These are phyloP conservation scores for Rhabdomys pumilio DNA, from an alignment of 2,797 vertebrate species.

Conservation along the genomic window DNA sequence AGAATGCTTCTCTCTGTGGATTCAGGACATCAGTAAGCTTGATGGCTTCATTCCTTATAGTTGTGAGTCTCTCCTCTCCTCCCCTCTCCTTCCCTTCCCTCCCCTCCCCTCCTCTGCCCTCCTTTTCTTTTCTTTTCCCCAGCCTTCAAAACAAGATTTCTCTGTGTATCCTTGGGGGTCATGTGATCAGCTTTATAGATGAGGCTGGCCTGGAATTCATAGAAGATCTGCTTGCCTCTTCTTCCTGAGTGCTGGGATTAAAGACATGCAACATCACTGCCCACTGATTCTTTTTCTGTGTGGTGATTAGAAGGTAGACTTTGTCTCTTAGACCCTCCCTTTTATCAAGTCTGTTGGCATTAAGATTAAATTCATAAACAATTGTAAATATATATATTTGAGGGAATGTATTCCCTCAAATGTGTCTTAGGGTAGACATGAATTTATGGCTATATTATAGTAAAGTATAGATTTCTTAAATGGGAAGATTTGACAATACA, in stretches of 20 bases:
- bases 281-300: background rate
- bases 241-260: too few relatives aligned
- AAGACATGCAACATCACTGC: too few relatives aligned
- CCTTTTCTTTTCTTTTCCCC: too few relatives aligned
- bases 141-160: too few relatives aligned
- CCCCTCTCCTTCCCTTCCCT: fast-evolving
- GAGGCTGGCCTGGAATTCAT: too few relatives aligned
- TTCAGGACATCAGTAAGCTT: background rate
- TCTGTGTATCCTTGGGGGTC: too few relatives aligned
- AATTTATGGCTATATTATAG: conserved; percentile 78
- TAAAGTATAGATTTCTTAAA: conserved; percentile 79
- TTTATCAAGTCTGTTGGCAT: conserved; percentile 58
- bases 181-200: too few relatives aligned
- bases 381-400: conserved; percentile 32
- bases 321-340: conserved; percentile 29
- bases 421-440: conserved; percentile 50
- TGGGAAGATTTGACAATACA: conserved; percentile 84
- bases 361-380: conserved; percentile 2
- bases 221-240: too few relatives aligned
- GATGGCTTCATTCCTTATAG: background rate
- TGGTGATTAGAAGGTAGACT: conserved; percentile 28
- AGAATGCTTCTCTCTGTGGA: conserved; percentile 35
- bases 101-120: fast-evolving
- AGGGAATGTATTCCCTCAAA: conserved; percentile 26
- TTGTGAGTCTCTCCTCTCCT: background rate